A percentile compares a stretch with the other conserved stretches of the same genome.
These are phyloP conservation scores for Microvelia longipes DNA, from an alignment of 1,140 invertebrate species.

Conservation along the genomic window DNA sequence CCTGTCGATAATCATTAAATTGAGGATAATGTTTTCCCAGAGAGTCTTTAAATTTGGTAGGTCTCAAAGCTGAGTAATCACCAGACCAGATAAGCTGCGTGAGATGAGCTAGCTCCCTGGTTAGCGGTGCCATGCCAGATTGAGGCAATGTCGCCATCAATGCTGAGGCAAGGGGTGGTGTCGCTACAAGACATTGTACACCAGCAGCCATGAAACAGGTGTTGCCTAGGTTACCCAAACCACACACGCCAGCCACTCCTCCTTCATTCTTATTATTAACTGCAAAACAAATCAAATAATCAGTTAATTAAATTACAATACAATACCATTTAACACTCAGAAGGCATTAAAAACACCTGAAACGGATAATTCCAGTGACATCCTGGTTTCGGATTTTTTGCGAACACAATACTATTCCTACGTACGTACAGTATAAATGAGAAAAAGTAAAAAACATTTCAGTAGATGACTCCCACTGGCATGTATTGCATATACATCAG, in stretches of 20 bases:
- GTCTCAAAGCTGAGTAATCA: constrained; percentile 37
- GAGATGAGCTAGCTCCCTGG: constrained; percentile 39
- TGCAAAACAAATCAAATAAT: neutral
- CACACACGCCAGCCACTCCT: constrained; percentile 38
- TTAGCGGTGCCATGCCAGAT: constrained; percentile 28
- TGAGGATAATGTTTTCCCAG: constrained; percentile 45
- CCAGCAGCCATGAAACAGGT: constrained; percentile 60
- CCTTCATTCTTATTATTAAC: neutral
- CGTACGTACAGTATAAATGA: no score
- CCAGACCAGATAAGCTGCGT: constrained; percentile 48
- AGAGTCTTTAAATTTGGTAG: constrained; percentile 43
- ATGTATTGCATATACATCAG: no score
- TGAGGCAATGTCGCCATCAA: constrained; percentile 40
- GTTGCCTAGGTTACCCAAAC: constrained; percentile 48
- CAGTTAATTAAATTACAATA: neutral
- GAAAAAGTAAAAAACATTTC: no score
- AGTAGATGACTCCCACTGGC: no score
- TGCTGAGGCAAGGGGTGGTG: constrained; percentile 36
- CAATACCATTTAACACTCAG: no score
- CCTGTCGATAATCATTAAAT: constrained; percentile 46
- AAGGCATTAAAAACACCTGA: no score
- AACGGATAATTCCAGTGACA: no score
- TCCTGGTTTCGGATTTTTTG: no score
- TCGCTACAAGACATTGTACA: constrained; percentile 44
- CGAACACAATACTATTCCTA: no score